Percentiles rank a stretch among this genome's conserved stretches.
Conservation (phyloP, 1,140 invertebrate species). For the Carposina sasakii region DNA sequence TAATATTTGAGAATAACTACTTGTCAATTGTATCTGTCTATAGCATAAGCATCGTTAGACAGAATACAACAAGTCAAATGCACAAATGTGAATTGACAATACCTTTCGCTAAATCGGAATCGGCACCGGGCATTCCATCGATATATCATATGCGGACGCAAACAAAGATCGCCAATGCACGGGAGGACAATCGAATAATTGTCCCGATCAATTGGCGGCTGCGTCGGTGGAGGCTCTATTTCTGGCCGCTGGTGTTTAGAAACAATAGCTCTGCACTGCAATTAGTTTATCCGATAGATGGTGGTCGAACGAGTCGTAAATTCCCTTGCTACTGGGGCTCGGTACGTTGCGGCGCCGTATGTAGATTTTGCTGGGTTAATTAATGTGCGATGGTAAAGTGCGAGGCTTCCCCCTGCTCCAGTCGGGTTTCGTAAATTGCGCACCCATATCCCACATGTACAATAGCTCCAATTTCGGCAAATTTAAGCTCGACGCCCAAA, state of each 20-base stretch:
- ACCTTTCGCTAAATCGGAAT: no score
- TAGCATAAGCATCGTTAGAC: no score
- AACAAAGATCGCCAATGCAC: slow-evolving; percentile 33
- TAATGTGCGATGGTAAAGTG: slow-evolving; percentile 62
- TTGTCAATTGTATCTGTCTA: no score
- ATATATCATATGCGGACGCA: no score
- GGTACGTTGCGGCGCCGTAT: slow-evolving; percentile 54
- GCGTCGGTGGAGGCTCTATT: slow-evolving; percentile 42
- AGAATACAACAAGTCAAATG: no score
- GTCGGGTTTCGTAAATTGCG: slow-evolving; percentile 56
- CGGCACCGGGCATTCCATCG: no score
- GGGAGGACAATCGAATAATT: slow-evolving; percentile 47
- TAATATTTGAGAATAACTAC: no score
- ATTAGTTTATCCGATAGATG: slow-evolving; percentile 69
- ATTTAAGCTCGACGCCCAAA: slow-evolving; percentile 54
- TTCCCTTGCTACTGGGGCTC: slow-evolving; percentile 58
- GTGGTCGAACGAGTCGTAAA: slow-evolving; percentile 65
- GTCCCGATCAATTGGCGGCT: slow-evolving; percentile 19
- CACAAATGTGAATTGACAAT: no score
- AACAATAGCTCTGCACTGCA: slow-evolving; percentile 64
- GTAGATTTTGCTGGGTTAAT: slow-evolving; percentile 64
- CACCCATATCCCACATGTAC: slow-evolving; percentile 54
- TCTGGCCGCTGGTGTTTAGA: slow-evolving; percentile 56
- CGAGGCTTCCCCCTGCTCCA: slow-evolving; percentile 40
- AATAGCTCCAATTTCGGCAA: slow-evolving; percentile 54